phyloP scores from a whole-genome alignment of 2,113 vertebrate genomes.

The Carlito syrichta region DNA sequence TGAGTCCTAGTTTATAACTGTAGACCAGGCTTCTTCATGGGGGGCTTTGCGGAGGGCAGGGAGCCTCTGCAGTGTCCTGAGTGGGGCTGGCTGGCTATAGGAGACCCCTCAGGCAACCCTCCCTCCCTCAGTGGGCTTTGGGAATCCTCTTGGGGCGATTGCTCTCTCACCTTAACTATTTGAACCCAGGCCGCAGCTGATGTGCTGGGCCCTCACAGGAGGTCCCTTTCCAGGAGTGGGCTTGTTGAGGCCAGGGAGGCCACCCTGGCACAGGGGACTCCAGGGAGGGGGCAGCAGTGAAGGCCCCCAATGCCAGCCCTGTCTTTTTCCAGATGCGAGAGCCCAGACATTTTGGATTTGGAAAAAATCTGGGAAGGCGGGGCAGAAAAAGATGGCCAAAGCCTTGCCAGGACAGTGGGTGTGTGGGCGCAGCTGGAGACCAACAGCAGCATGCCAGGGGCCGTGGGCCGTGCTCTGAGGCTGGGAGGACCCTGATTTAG shows the following conservation, averaged over 20 bases:
- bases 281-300: not conserved
- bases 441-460: not conserved
- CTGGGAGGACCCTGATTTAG: not conserved
- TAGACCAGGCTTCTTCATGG: not conserved
- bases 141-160: not conserved
- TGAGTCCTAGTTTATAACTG: not conserved
- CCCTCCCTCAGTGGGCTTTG: not conserved
- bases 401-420: not conserved
- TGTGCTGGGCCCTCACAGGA: not conserved
- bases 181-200: not conserved
- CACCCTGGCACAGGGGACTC: not conserved
- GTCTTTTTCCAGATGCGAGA: not conserved
- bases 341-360: not conserved
- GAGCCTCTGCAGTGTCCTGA: not conserved
- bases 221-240: not conserved
- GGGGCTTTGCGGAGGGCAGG: not conserved
- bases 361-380: not conserved
- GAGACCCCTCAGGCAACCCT: not conserved
- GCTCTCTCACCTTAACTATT: not conserved
- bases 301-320: not conserved
- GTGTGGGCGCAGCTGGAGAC: not conserved
- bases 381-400: not conserved
- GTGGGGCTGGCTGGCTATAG: not conserved
- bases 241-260: not conserved
- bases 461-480: fast-evolving